Conservation (phyloP, 2,888 invertebrate species). For the Eilema griseolum region DNA sequence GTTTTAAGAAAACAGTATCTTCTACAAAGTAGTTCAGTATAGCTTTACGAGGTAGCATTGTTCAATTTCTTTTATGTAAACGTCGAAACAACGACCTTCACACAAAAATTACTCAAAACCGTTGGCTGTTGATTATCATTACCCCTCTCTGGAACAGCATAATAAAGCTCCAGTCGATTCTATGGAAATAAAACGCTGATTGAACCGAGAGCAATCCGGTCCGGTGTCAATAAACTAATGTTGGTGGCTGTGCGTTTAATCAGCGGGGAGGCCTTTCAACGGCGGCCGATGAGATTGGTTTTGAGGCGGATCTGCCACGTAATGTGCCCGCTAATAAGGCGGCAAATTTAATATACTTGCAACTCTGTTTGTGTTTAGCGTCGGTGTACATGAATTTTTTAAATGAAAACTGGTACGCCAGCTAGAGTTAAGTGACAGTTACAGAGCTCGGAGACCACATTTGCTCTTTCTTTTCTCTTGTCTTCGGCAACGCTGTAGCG, state of each 20-base stretch:
- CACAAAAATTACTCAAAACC: neutral
- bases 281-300: slow-evolving; percentile 39
- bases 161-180: slow-evolving; percentile 9
- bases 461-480: too few relatives aligned
- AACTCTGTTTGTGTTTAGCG: neutral
- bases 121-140: slow-evolving; percentile 11
- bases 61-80: neutral
- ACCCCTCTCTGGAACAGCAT: neutral
- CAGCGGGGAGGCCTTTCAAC: slow-evolving; percentile 39
- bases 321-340: slow-evolving; percentile 12
- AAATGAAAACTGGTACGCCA: neutral
- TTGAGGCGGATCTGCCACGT: slow-evolving; percentile 11
- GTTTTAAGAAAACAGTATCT: too few relatives aligned
- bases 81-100: neutral
- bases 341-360: neutral
- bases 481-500: too few relatives aligned
- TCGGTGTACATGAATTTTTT: neutral
- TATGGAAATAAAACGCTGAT: slow-evolving; percentile 15
- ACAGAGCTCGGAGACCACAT: too few relatives aligned
- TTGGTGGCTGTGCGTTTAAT: slow-evolving; percentile 38
- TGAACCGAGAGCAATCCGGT: slow-evolving; percentile 12
- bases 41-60: neutral
- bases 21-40: neutral
- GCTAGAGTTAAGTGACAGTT: too few relatives aligned
- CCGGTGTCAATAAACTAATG: slow-evolving; percentile 35